Conservation (phyloP, 2,888 invertebrate species). For the Tinea trinotella region DNA sequence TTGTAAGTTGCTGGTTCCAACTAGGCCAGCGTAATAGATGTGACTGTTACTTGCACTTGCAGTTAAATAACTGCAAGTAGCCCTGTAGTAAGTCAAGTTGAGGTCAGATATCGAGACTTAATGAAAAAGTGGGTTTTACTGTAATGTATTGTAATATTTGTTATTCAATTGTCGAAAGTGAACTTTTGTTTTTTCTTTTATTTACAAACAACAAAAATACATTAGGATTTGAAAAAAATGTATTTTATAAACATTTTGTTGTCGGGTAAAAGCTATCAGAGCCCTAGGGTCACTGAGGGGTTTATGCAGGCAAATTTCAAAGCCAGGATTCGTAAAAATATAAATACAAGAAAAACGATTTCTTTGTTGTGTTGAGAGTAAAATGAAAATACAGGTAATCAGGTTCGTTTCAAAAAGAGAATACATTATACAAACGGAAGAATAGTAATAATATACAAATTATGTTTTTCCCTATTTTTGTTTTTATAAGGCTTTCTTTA, state of each 20-base stretch:
- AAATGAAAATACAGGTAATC: conserved; percentile 9
- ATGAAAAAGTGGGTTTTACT: no score
- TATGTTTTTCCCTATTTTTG: not conserved
- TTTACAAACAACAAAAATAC: no score
- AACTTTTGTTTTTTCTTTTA: no score
- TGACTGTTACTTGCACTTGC: no score
- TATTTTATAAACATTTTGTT: not conserved
- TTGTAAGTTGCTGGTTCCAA: no score
- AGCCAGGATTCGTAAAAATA: conserved; percentile 7
- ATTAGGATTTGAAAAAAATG: no score
- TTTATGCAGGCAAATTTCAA: conserved; percentile 10
- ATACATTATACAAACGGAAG: conserved; percentile 1
- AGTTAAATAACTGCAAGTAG: no score
- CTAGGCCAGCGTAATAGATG: no score
- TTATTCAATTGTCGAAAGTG: no score
- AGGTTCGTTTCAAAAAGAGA: conserved; percentile 5
- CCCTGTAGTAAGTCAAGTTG: no score
- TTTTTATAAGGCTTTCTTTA: not conserved
- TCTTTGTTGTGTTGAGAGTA: not conserved
- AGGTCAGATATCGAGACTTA: no score
- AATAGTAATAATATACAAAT: not conserved
- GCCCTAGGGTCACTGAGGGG: conserved; percentile 2
- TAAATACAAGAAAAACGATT: conserved; percentile 3
- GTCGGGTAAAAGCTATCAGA: conserved; percentile 4
- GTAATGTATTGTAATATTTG: no score